phyloP scores from a whole-genome alignment of 2,113 vertebrate genomes.

The Perccottus glenii region DNA sequence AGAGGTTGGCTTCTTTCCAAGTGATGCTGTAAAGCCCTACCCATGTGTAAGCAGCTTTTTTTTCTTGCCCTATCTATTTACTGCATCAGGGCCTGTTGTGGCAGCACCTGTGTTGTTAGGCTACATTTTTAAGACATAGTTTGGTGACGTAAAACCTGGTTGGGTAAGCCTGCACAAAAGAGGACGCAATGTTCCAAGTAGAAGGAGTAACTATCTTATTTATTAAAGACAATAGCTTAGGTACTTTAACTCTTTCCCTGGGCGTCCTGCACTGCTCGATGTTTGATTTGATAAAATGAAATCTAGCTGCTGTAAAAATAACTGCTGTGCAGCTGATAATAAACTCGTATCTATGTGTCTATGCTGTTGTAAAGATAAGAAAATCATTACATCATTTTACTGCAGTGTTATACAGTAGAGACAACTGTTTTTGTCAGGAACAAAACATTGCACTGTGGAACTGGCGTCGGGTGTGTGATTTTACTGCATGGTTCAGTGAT shows the following conservation, averaged over 20 bases:
- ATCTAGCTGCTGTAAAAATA: conserved; percentile 22
- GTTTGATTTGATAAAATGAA: conserved; percentile 14
- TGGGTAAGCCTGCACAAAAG: conserved; percentile 17
- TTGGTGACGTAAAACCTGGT: background rate
- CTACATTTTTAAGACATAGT: background rate
- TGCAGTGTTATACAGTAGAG: conserved; percentile 28
- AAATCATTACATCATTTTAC: conserved; percentile 45
- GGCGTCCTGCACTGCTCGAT: background rate
- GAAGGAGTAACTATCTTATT: conserved; percentile 16
- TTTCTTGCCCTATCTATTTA: conserved; percentile 4
- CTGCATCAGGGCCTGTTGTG: background rate
- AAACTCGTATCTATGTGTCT: conserved; percentile 27
- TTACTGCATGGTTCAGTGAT: conserved; percentile 9
- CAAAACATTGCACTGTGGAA: background rate
- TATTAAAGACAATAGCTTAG: too few species aligned
- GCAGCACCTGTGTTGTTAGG: background rate
- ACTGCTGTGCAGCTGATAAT: conserved; percentile 33
- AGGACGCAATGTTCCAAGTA: conserved; percentile 8
- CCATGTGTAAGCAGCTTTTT: conserved; percentile 89
- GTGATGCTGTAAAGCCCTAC: conserved; percentile 92
- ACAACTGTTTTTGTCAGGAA: conserved; percentile 24
- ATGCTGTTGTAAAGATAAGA: conserved; percentile 61
- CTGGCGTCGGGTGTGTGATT: background rate
- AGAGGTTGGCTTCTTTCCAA: conserved; percentile 96
- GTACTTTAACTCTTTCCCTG: too few species aligned